A percentile compares a stretch with the other conserved stretches of the same genome.
These are phyloP conservation scores for Crotalus tigris DNA, from an alignment of 2,113 vertebrate species.

Conservation along the genomic window DNA sequence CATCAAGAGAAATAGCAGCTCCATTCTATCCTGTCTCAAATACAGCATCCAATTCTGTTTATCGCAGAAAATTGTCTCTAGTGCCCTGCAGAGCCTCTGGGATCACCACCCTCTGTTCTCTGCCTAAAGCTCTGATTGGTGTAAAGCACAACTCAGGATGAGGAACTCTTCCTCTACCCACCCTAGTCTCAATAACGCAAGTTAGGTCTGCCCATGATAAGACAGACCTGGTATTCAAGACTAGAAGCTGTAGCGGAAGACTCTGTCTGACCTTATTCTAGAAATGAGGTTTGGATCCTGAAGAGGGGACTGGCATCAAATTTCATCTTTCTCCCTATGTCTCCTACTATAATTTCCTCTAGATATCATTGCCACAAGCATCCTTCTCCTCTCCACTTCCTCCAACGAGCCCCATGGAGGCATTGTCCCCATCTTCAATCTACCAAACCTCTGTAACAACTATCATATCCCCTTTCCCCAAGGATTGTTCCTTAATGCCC, in stretches of 20 bases:
- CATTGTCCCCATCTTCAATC: neutral
- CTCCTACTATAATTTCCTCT: too few species aligned
- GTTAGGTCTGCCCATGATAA: neutral
- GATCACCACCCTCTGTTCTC: neutral
- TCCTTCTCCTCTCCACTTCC: neutral
- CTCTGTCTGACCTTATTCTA: neutral
- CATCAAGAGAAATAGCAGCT: neutral
- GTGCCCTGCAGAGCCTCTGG: neutral
- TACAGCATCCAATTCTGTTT: neutral
- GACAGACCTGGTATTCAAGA: neutral
- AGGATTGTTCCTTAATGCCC: neutral
- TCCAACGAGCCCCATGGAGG: neutral
- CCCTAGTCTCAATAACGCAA: neutral
- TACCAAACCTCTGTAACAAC: neutral
- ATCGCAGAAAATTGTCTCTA: neutral
- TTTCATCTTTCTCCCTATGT: neutral
- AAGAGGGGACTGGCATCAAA: neutral
- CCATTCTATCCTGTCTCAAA: neutral
- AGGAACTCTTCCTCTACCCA: too few species aligned
- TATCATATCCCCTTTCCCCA: neutral
- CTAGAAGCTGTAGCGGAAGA: neutral
- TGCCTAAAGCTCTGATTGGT: neutral
- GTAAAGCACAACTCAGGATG: neutral
- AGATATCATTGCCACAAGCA: neutral
- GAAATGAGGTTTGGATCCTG: neutral